Conservation (phyloP, 2,113 vertebrate species). For the Phyllostomus discolor region DNA sequence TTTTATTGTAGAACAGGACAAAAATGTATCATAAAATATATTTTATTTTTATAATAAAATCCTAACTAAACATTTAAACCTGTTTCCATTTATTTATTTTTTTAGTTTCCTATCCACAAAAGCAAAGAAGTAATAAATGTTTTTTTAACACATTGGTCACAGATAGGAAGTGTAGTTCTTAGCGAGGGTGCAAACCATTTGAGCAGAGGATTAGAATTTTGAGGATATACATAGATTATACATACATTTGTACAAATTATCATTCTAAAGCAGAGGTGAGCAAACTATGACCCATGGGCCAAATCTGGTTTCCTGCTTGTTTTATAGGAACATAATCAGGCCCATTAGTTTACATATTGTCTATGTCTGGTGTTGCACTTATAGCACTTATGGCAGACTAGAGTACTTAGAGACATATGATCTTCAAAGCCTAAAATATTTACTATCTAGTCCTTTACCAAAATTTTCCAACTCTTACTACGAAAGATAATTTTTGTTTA, state of each 20-base stretch:
- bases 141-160: not conserved
- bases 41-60: not conserved
- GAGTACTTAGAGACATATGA: not conserved
- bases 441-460: not conserved
- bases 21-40: not conserved
- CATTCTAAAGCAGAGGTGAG: not conserved
- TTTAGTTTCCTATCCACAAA: not conserved
- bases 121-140: not conserved
- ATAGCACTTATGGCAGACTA: not conserved
- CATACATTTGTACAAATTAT: not conserved
- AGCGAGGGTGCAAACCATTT: not conserved
- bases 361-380: not conserved
- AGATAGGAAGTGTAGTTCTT: not conserved
- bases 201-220: not conserved
- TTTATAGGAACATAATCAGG: not conserved
- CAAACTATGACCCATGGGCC: not conserved
- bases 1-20: not conserved
- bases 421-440: not conserved
- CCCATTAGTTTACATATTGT: not conserved
- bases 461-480: not conserved
- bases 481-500: not conserved
- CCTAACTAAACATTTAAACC: not conserved
- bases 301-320: not conserved
- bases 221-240: not conserved
- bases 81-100: not conserved